These are phyloP conservation scores for Anguilla pacifica DNA, from an alignment of 2,797 vertebrate species.

Conservation along the genomic window DNA sequence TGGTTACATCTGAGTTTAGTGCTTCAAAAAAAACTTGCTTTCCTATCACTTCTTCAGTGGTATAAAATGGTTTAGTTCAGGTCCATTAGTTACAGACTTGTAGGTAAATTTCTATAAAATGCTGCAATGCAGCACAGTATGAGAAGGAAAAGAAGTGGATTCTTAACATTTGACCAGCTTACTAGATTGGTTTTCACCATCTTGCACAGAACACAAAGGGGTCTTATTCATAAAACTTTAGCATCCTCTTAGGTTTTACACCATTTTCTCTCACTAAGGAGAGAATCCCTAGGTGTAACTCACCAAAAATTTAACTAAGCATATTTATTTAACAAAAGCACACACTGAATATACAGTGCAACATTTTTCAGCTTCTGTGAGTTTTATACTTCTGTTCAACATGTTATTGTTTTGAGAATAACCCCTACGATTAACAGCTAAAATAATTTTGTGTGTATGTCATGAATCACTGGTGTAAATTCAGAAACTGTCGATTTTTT, in stretches of 20 bases:
- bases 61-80: slow-evolving; percentile 3
- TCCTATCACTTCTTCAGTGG: not conserved
- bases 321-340: not conserved
- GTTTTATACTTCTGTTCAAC: not conserved
- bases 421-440: slow-evolving; percentile 22
- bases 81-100: slow-evolving; percentile 12
- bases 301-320: not conserved
- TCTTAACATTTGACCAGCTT: slow-evolving; percentile 9
- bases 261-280: not conserved
- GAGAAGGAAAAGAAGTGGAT: not conserved
- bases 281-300: not conserved
- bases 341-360: not conserved
- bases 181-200: slow-evolving; percentile 21
- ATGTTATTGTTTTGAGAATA: slow-evolving; percentile 29
- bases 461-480: slow-evolving; percentile 40
- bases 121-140: slow-evolving; percentile 4
- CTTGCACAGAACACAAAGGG: slow-evolving; percentile 1
- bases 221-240: not conserved
- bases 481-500: slow-evolving; percentile 35
- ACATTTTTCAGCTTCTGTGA: not conserved
- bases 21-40: not conserved
- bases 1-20: not conserved
- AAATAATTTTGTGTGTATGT: slow-evolving; percentile 19
- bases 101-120: slow-evolving; percentile 6
- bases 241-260: not conserved